Base-by-base conservation (phyloP, 35 echinoderm and acorn worm species). In the Apostichopus japonicus region DNA sequence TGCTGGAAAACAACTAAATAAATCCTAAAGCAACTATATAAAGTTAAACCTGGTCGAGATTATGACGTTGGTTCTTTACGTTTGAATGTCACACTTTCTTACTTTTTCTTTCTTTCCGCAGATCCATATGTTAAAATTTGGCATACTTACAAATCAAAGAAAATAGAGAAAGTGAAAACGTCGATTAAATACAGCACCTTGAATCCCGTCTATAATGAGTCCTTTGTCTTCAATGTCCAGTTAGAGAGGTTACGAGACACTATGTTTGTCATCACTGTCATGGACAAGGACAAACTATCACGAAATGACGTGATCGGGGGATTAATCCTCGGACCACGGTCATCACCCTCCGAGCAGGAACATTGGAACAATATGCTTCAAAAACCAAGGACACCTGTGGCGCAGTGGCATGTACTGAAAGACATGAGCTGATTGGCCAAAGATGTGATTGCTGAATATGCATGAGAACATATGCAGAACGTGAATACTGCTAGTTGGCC, bases 121-220 rank as follows among this genome's bases (percentile, higher is more conserved):
- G 97, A 99, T 92, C 97, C 97, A 23, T 99, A 99, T 54, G 97
- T 99, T 27, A 99, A 99, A 83, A 96, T 99, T 5, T 99, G 97
- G 97, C 95, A 96, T 72, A 95, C 96, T 86, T 94, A 91, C 92
- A 94, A 96, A 90, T 95, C 94, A 10, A 99, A 99, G 79, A 93
- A 93, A 23, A 83, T 99, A 44, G 97, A 99, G 90, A 99, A 99
- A 92, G 95, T 94, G 91, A 99, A 99, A 87, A 99, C 97, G 0
- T 81, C 91, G 1, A 78, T 96, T 22, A 99, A 99, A 84, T 96
- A 99, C 90, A 89, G 93, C 93, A 96, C 95, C 53, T 94, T 99
- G 71, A 99, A 96, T 53, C 97, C 97, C 4, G 94, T 99, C 25
- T 99, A 93, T 91, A 99, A 99, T 59, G 93, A 95, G 71, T 96